These are phyloP conservation scores for Dascyllus trimaculatus DNA, from an alignment of 2,113 vertebrate species.

Conservation along the genomic window DNA sequence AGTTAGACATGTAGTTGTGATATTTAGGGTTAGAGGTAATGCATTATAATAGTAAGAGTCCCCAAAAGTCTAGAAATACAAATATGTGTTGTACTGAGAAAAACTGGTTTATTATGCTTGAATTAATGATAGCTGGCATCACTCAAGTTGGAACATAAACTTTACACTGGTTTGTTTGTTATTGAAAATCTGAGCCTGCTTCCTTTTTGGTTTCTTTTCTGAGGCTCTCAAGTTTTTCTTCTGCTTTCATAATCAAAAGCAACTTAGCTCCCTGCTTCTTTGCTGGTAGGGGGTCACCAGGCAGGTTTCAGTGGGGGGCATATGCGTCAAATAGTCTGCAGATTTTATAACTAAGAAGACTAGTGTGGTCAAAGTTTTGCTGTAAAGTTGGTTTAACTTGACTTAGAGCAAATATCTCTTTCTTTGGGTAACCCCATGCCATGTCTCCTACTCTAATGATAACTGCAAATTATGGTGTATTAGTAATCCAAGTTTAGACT, in stretches of 20 bases:
- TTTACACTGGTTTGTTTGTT: constrained; percentile 52
- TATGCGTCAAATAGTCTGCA: not conserved
- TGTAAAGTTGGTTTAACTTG: not conserved
- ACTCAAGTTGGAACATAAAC: constrained; percentile 40
- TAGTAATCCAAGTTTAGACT: not conserved
- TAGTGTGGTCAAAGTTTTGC: not conserved
- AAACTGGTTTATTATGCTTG: constrained; percentile 53
- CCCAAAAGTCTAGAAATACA: constrained; percentile 7
- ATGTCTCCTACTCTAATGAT: not conserved
- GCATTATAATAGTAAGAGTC: not conserved
- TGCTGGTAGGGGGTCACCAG: not conserved
- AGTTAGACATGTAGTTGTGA: not conserved
- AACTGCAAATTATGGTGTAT: not conserved
- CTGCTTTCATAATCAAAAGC: not conserved
- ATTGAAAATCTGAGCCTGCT: constrained; percentile 33
- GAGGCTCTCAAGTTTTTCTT: not conserved
- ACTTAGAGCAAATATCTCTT: not conserved
- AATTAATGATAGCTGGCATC: constrained; percentile 43
- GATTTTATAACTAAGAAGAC: not conserved
- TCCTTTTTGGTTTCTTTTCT: constrained; percentile 43
- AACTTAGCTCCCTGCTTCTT: not conserved
- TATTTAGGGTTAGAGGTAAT: not conserved
- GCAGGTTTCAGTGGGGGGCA: not conserved
- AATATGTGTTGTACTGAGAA: constrained; percentile 21
- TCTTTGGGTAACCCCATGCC: not conserved